phyloP scores from a whole-genome alignment of 2,888 invertebrate genomes.

The Carabus problematicus region DNA sequence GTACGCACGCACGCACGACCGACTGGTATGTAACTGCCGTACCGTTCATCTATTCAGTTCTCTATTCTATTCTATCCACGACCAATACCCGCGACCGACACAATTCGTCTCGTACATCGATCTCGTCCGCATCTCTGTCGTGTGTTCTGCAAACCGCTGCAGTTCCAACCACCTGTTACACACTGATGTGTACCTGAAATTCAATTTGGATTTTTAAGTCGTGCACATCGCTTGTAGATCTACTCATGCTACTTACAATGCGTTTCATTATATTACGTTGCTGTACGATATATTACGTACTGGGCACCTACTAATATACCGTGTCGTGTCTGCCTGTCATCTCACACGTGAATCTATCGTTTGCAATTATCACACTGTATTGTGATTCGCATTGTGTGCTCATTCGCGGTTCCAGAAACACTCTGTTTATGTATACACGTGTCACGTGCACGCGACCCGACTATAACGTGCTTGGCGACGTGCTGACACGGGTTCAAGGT shows the following conservation, averaged over 20 bases:
- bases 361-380: conserved; percentile 20
- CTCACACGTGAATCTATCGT: no score
- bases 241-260: no score
- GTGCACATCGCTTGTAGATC: conserved; percentile 20
- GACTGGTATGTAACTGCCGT: not conserved
- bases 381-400: no score
- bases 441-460: conserved; percentile 24
- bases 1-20: conserved; percentile 15
- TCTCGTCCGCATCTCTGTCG: conserved; percentile 46
- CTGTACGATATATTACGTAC: not conserved
- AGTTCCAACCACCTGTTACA: conserved; percentile 58
- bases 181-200: conserved; percentile 46
- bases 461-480: not conserved
- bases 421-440: conserved; percentile 18
- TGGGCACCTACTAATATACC: conserved; percentile 3
- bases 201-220: conserved; percentile 46
- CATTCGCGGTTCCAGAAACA: no score
- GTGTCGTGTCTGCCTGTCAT: not conserved
- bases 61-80: not conserved
- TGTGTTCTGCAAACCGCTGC: conserved; percentile 56
- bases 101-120: conserved; percentile 27
- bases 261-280: not conserved
- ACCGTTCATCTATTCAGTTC: not conserved
- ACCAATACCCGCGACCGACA: not conserved
- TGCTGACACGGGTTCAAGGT: no score